These are phyloP conservation scores for Hyperoplus lanceolatus DNA, from an alignment of 2,797 vertebrate species.

Conservation along the genomic window DNA sequence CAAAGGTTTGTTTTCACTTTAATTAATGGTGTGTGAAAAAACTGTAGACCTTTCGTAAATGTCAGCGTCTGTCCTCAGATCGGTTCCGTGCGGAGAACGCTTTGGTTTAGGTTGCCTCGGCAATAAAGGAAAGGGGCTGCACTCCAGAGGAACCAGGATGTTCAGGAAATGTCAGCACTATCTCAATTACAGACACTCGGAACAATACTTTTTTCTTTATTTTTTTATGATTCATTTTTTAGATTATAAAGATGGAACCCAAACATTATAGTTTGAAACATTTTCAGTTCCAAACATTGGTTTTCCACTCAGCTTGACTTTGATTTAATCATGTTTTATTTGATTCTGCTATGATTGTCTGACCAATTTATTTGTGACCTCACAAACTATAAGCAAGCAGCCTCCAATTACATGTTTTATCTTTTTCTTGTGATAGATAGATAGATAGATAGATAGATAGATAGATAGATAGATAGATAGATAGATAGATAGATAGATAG, in stretches of 20 bases:
- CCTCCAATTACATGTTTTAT: background rate
- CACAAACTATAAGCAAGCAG: background rate
- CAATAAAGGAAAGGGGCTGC: constrained; percentile 55
- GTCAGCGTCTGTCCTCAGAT: constrained; percentile 77
- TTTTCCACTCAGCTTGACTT: constrained; percentile 1
- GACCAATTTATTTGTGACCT: background rate
- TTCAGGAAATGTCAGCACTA: constrained; percentile 67
- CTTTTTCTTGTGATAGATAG: background rate
- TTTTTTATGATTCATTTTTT: constrained; percentile 24
- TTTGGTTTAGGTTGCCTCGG: constrained; percentile 59
- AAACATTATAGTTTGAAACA: background rate
- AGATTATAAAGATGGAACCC: constrained; percentile 1
- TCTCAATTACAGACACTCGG: constrained; percentile 50
- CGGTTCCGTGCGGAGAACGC: constrained; percentile 56
- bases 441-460: background rate
- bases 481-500: too few species aligned
- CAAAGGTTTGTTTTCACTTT: constrained; percentile 69
- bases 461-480: background rate
- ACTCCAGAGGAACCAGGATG: constrained; percentile 44
- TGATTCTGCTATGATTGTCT: background rate
- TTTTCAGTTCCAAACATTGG: constrained; percentile 6
- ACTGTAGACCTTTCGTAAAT: constrained; percentile 75
- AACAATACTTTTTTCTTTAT: constrained; percentile 30
- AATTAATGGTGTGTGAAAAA: constrained; percentile 75
- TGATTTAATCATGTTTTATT: constrained; percentile 12